Base-by-base conservation (phyloP, 2,888 invertebrate genomes). In the Caenorhabditis zanzibari region DNA sequence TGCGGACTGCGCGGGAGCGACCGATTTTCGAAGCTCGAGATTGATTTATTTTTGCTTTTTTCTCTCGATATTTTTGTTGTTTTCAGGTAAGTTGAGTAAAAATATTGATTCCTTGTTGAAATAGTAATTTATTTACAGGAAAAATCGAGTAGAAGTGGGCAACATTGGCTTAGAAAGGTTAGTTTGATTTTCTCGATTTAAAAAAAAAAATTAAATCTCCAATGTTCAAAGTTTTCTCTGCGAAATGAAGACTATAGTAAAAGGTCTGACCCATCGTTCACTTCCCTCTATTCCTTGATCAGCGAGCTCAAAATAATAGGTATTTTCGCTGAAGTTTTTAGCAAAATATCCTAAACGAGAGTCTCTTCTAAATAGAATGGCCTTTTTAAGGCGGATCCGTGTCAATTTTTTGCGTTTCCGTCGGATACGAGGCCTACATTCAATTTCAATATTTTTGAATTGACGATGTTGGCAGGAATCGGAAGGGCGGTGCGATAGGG, bases 201-300 rank as follows among this genome's bases (percentile, higher is more conserved):
- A 26, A 56, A 49, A 49, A 5, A 5, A 14, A 16, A 47, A 47
- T 14, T 47, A 5, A 10, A 10, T 16, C 22, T 49, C 14, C 26
- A 4, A 2, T 26, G 10, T 54, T 10, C n/a, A 28, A 32, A 28
- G 58, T 54, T 22, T 52, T 38, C 28, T 59, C 41, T 69, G 76
- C 59, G 61, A 81, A 69, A 68, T 81, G 81, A 80, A 71, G 79
- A 80, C 56, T 80, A 56, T 72, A 72, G 79, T 80, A 72, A 80
- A 80, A 80, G 71, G 79, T 72, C 72, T 72, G 72, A 80, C 64
- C 64, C 52, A 38, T 10, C 41, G 22, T 19, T n/a, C 7, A 19
- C 49, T 38, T 6, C 38, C 61, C 10, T 7, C 19, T 2, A 38
- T 22, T 14, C 59, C n/a, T 38, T 24, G 2, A n/a, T 26, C 49